phyloP scores from a whole-genome alignment of 2,797 vertebrate species.

The Gastrophryne carolinensis region DNA sequence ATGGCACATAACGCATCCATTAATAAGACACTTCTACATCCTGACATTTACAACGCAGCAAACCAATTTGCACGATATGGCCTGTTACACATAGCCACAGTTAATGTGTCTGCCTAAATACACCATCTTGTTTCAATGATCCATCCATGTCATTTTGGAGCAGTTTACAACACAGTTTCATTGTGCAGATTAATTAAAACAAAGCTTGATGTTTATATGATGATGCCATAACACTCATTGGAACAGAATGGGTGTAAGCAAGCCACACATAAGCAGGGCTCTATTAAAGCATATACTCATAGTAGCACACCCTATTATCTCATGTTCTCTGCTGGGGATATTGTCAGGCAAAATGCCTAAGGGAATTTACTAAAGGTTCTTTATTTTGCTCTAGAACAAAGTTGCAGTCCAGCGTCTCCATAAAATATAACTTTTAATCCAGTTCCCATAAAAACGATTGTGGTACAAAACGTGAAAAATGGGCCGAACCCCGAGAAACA shows the following conservation, averaged over 20 bases:
- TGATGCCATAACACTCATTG: background rate
- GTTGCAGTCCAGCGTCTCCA: too few relatives aligned
- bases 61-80: background rate
- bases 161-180: background rate
- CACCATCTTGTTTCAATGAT: background rate
- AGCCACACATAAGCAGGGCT: background rate
- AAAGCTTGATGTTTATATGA: background rate
- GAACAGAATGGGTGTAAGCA: background rate
- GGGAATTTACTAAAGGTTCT: too few relatives aligned
- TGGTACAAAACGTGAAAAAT: too few relatives aligned
- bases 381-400: too few relatives aligned
- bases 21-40: background rate
- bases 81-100: slow-evolving; percentile 16
- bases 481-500: too few relatives aligned
- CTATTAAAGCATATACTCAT: too few relatives aligned
- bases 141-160: background rate
- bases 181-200: background rate
- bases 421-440: too few relatives aligned
- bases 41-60: background rate
- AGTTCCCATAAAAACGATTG: too few relatives aligned
- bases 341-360: too few relatives aligned
- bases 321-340: too few relatives aligned
- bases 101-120: background rate
- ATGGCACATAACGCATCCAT: background rate
- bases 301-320: too few relatives aligned